These are phyloP conservation scores for Piezodorus guildinii DNA, from an alignment of 1,140 invertebrate genomes.

Conservation along the genomic window DNA sequence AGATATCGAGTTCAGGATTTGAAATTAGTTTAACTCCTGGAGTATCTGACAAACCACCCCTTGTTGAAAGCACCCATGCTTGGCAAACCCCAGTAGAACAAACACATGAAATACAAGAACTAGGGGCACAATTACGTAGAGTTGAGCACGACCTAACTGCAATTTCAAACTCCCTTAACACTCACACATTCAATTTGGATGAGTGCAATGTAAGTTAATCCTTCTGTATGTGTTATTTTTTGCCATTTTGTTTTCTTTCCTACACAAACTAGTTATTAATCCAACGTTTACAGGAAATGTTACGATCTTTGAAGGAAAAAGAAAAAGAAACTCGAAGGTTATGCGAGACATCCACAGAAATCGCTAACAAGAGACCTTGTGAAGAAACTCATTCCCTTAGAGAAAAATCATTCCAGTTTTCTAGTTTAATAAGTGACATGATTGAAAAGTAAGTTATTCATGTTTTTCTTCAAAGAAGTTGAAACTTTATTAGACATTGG, in stretches of 20 bases:
- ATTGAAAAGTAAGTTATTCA: constrained; percentile 18
- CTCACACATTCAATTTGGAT: constrained; percentile 11
- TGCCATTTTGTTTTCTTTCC: background rate
- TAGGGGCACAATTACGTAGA: constrained; percentile 18
- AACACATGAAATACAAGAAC: constrained; percentile 11
- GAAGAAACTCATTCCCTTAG: constrained; percentile 20
- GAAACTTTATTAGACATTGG: too few relatives aligned
- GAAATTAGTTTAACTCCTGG: constrained; percentile 41
- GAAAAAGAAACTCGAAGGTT: constrained; percentile 35
- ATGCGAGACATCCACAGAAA: constrained; percentile 15
- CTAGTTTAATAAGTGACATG: constrained; percentile 17
- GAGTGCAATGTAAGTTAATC: constrained; percentile 10
- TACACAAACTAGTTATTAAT: background rate
- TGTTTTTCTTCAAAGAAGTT: too few relatives aligned
- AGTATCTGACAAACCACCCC: constrained; percentile 32
- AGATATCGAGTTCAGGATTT: constrained; percentile 50
- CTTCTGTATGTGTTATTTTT: background rate
- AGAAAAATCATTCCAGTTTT: constrained; percentile 20
- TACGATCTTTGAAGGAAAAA: constrained; percentile 43
- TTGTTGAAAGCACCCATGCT: constrained; percentile 30
- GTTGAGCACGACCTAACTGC: constrained; percentile 17
- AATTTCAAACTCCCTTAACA: constrained; percentile 5
- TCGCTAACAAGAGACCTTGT: constrained; percentile 16
- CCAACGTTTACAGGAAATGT: constrained; percentile 36
- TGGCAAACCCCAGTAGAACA: constrained; percentile 24